phyloP scores from a whole-genome alignment of 2,888 invertebrate genomes.

The Perizoma affinitatum region DNA sequence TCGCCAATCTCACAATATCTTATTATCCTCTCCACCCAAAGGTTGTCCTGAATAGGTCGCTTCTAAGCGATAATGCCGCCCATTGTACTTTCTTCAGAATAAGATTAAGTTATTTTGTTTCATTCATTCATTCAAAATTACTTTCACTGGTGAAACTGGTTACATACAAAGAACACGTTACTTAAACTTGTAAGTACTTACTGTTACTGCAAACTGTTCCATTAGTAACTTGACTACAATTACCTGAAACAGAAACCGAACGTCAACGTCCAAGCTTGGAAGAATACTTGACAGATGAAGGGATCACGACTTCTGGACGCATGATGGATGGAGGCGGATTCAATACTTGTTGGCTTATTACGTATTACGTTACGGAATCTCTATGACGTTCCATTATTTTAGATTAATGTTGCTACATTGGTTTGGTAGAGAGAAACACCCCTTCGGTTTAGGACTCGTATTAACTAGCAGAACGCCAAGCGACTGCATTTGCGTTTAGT shows the following conservation, averaged over 20 bases:
- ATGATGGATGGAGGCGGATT: constrained; percentile 69
- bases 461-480: not conserved
- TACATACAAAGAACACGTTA: too few species aligned
- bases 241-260: constrained; percentile 33
- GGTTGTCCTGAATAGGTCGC: too few species aligned
- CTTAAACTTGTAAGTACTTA: not conserved
- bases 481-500: too few species aligned
- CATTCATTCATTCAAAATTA: too few species aligned
- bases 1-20: too few species aligned
- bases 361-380: constrained; percentile 68
- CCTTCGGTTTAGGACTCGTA: constrained; percentile 10
- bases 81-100: too few species aligned
- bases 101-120: too few species aligned
- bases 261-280: constrained; percentile 22
- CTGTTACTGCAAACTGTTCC: not conserved
- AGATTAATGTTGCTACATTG: constrained; percentile 69
- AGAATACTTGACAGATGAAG: constrained; percentile 57
- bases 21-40: too few species aligned
- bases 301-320: constrained; percentile 54
- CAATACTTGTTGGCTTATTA: constrained; percentile 78
- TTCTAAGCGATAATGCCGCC: too few species aligned
- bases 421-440: constrained; percentile 5
- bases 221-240: constrained; percentile 18
- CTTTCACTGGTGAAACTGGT: too few species aligned
- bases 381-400: constrained; percentile 77